Evolutionary conservation across 2,113 vertebrate species (phyloP).

Genomic region (Oncorhynchus mykiss): DNA sequence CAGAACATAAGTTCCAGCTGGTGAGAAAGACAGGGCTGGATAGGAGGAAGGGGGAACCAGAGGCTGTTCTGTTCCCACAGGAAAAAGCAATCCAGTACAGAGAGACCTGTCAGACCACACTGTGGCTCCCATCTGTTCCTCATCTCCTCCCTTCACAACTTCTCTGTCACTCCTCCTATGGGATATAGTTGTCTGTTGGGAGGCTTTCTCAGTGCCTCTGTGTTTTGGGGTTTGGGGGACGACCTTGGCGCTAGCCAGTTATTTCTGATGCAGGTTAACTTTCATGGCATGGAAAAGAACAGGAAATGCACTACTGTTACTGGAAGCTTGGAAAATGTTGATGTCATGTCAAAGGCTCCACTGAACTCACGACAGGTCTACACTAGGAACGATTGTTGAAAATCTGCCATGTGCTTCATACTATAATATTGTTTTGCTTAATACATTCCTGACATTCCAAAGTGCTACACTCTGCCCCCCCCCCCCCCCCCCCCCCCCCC

Average conservation of each 20-base stretch:
- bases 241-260: neutral
- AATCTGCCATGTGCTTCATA: too few relatives aligned
- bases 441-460: constrained; percentile 9
- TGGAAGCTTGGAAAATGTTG: too few relatives aligned
- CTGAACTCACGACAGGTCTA: too few relatives aligned
- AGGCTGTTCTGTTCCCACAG: constrained; percentile 56
- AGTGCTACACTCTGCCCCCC: neutral
- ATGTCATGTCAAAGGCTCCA: too few relatives aligned
- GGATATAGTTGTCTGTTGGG: neutral
- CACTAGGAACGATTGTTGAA: too few relatives aligned
- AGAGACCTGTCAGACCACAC: constrained; percentile 9
- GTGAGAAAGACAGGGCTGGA: constrained; percentile 44
- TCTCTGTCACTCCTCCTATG: neutral
- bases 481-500: neutral
- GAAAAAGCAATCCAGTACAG: constrained; percentile 65
- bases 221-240: neutral
- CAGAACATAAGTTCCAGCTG: constrained; percentile 65
- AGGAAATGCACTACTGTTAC: too few relatives aligned
- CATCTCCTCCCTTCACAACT: neutral
- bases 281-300: too few relatives aligned
- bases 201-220: too few relatives aligned
- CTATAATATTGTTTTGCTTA: neutral
- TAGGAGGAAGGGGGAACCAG: constrained; percentile 25
- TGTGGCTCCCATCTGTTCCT: neutral
- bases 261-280: neutral